A percentile compares a stretch with the other conserved stretches of the same genome.
phyloP scores from a whole-genome alignment of 2,113 vertebrate genomes.

The Lycaon pictus region DNA sequence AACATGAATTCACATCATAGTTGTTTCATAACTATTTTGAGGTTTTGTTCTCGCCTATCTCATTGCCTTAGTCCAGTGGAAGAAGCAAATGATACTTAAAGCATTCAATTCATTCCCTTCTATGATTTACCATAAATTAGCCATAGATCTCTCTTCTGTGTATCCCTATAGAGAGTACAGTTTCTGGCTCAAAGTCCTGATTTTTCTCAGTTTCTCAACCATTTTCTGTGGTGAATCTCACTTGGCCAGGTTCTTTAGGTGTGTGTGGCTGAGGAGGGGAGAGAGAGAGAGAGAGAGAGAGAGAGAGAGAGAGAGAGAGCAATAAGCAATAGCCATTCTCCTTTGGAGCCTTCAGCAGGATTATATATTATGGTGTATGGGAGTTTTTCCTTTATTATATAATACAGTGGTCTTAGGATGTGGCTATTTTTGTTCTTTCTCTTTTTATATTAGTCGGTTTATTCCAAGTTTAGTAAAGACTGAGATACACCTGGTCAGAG shows the following conservation, averaged over 20 bases:
- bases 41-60: background rate
- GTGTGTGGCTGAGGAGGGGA: background rate
- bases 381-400: slow-evolving; percentile 8
- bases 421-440: slow-evolving; percentile 6
- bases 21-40: slow-evolving; percentile 26
- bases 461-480: slow-evolving; percentile 26
- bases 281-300: too few relatives aligned
- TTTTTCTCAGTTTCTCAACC: slow-evolving; percentile 23
- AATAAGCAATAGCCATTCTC: background rate
- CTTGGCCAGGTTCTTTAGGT: background rate
- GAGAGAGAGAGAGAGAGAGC: too few relatives aligned
- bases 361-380: background rate
- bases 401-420: background rate
- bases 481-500: background rate
- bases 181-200: background rate
- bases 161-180: background rate
- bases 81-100: slow-evolving; percentile 6
- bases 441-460: slow-evolving; percentile 27
- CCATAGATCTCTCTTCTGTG: background rate
- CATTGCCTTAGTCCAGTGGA: background rate
- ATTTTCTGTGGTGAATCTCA: slow-evolving; percentile 19
- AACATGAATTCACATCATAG: background rate
- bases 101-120: background rate
- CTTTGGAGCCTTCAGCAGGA: background rate
- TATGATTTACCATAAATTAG: background rate